Conservation (phyloP, 2,113 vertebrate species). For the Cololabis saira region DNA sequence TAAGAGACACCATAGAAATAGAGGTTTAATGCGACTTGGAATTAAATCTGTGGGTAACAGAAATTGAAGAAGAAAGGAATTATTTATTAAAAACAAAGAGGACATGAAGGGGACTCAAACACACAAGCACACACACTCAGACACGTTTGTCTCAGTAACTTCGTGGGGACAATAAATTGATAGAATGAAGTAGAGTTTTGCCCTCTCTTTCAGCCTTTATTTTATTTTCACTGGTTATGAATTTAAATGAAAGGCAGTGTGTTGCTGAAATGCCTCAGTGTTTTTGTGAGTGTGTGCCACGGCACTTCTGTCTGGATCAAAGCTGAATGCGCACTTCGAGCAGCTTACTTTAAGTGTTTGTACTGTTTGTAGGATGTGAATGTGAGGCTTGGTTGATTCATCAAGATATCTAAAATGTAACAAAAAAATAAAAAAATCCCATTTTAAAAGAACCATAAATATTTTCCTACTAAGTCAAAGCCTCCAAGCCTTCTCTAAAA, state of each 20-base stretch:
- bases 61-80: constrained; percentile 26
- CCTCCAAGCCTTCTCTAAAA: constrained; percentile 48
- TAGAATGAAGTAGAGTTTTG: constrained; percentile 14
- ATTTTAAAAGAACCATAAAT: constrained; percentile 62
- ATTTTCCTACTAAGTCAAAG: constrained; percentile 40
- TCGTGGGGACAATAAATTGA: no score
- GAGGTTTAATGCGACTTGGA: constrained; percentile 11
- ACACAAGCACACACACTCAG: constrained; percentile 17
- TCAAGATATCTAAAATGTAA: constrained; percentile 53
- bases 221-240: constrained; percentile 54
- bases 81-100: constrained; percentile 38
- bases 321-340: constrained; percentile 32
- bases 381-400: constrained; percentile 63
- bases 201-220: constrained; percentile 48
- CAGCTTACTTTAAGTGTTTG: constrained; percentile 53
- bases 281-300: constrained; percentile 3
- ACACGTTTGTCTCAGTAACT: constrained; percentile 53
- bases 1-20: constrained; percentile 10
- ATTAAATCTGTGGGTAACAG: constrained; percentile 25
- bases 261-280: constrained; percentile 38
- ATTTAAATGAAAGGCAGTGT: constrained; percentile 69
- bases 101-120: constrained; percentile 36
- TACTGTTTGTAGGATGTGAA: constrained; percentile 41
- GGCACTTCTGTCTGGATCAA: constrained; percentile 48
- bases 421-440: constrained; percentile 18